A percentile compares a stretch with the other conserved stretches of the same genome.
Conservation (phyloP, 2,888 invertebrate species). For the Calephelis perditalis region DNA sequence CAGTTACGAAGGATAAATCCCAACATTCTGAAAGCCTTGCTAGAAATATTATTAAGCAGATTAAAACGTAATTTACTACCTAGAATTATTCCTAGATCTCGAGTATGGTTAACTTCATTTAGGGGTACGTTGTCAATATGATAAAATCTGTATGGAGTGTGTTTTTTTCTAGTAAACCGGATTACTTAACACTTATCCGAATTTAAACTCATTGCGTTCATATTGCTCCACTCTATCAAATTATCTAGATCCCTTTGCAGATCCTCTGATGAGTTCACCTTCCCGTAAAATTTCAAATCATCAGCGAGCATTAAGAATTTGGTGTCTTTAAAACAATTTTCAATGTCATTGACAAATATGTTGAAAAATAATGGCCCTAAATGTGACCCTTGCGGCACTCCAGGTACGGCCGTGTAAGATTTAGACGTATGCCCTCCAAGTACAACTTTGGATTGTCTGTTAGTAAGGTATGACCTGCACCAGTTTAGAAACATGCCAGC, state of each 20-base stretch:
- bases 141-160: neutral
- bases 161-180: slow-evolving; percentile 13
- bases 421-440: slow-evolving; percentile 10
- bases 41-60: no score
- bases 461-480: slow-evolving; percentile 12
- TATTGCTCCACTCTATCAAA: slow-evolving; percentile 9
- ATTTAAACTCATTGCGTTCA: slow-evolving; percentile 6
- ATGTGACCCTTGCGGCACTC: slow-evolving; percentile 16
- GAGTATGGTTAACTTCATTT: no score
- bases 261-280: neutral
- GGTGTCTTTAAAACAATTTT: neutral
- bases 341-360: slow-evolving; percentile 19
- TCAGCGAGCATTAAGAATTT: slow-evolving; percentile 13
- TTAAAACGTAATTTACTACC: no score
- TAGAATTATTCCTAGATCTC: no score
- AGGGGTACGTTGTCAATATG: neutral
- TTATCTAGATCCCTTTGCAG: slow-evolving; percentile 7
- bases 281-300: slow-evolving; percentile 6
- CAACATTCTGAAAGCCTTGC: no score
- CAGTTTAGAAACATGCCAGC: slow-evolving; percentile 5
- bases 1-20: no score
- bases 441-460: slow-evolving; percentile 12
- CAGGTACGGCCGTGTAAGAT: slow-evolving; percentile 8
- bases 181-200: slow-evolving; percentile 8
- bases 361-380: slow-evolving; percentile 18